These are phyloP conservation scores for Cephus cinctus DNA, from an alignment of 1,140 invertebrate genomes.

Conservation along the genomic window DNA sequence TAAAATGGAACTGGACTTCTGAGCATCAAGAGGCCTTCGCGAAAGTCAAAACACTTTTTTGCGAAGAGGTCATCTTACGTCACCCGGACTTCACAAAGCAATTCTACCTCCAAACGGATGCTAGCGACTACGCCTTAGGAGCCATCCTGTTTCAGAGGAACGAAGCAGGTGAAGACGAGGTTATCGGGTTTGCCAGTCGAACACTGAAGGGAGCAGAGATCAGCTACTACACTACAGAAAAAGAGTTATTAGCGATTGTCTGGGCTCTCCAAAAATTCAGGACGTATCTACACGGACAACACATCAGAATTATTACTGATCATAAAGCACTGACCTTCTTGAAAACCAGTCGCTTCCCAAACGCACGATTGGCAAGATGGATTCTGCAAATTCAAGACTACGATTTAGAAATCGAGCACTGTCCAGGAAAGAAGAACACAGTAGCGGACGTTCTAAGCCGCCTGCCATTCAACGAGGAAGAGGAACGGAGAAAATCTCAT, in stretches of 20 bases:
- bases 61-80: slow-evolving; percentile 27
- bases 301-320: slow-evolving; percentile 52
- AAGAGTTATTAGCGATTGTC: slow-evolving; percentile 49
- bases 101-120: slow-evolving; percentile 28
- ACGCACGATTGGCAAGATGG: slow-evolving; percentile 15
- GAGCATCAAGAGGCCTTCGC: slow-evolving; percentile 20
- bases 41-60: slow-evolving; percentile 3
- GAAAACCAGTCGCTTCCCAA: slow-evolving; percentile 9
- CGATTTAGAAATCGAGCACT: too few relatives aligned
- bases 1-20: slow-evolving; percentile 16
- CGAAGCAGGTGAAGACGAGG: background rate
- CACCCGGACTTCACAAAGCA: slow-evolving; percentile 26
- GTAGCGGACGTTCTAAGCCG: slow-evolving; percentile 9
- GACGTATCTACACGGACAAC: slow-evolving; percentile 31
- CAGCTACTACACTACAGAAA: slow-evolving; percentile 22
- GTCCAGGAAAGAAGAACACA: too few relatives aligned
- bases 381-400: slow-evolving; percentile 33
- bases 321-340: slow-evolving; percentile 50
- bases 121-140: slow-evolving; percentile 25
- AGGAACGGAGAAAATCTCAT: too few relatives aligned
- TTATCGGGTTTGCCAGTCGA: slow-evolving; percentile 12
- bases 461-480: too few relatives aligned
- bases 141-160: slow-evolving; percentile 30
- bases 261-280: slow-evolving; percentile 44
- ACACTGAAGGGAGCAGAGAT: slow-evolving; percentile 22